Base-by-base conservation (phyloP, 2,797 vertebrate genomes). In the Megalops cyprinoides region DNA sequence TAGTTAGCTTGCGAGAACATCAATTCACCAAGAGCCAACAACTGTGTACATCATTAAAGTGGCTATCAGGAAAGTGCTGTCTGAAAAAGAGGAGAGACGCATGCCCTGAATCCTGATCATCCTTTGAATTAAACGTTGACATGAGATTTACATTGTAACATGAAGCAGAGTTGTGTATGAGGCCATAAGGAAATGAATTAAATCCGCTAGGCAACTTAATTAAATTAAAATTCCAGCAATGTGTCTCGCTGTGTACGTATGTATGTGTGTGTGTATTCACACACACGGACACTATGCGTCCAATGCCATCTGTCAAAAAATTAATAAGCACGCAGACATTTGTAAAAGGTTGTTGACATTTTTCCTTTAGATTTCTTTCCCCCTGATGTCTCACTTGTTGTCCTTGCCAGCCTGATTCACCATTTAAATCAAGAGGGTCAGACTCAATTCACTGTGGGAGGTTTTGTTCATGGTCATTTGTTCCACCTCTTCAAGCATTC, bases 401-500 rank as follows among this genome's bases (percentile, higher is more conserved):
- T 76, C 23, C 23, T 39, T 44, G 20, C 67, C 20, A 14, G 10
- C n/a, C 34, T 28, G 56, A 49, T 81, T 34, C 62, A 56, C 73
- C 44, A 62, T 81, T 76, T 65, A 80, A 76, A 76, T 76, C 28
- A 42, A 81, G 73, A 67, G 74, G 82, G 83, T 81, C 82, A 83
- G 79, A 65, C 77, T 82, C 73, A 82, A 82, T 83, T 81, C 56
- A n/a, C 79, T 80, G 60, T 56, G 74, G 81, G 82, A 73, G 76
- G 77, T 73, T 65, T 82, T 74, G 69, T 75, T 73, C 79, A 51
- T 76, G 78, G 80, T 74, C 34, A 42, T 83, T 83, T 78, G 79
- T 80, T 85, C 58, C 83, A 74, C 74, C 78, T 84, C 77, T 71
- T 77, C 25, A 44, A 82, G 81, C 78, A 76, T 74, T 46, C 62